Conservation (phyloP, 1,140 invertebrate species). For the Drosophila elegans region DNA sequence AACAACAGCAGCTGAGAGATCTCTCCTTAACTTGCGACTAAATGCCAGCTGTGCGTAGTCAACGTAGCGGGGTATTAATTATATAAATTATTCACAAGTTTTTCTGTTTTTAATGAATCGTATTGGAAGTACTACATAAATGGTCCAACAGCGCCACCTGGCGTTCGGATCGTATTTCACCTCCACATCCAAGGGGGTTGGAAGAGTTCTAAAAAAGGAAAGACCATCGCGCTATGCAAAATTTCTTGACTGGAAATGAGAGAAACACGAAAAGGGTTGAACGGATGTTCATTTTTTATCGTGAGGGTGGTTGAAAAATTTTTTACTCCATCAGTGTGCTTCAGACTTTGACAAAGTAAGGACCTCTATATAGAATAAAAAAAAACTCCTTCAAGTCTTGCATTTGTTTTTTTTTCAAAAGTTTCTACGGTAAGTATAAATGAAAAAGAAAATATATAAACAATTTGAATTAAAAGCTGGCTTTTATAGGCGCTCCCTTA, state of each 20-base stretch:
- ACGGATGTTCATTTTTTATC: constrained; percentile 47
- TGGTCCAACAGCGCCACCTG: constrained; percentile 62
- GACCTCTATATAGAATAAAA: background rate
- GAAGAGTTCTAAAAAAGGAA: constrained; percentile 68
- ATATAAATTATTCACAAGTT: constrained; percentile 77
- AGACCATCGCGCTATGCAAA: constrained; percentile 51
- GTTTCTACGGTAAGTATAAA: background rate
- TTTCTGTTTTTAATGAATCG: constrained; percentile 50
- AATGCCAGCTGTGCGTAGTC: constrained; percentile 67
- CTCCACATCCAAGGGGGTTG: constrained; percentile 55
- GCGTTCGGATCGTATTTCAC: constrained; percentile 20
- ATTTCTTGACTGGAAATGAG: constrained; percentile 44
- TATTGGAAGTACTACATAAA: constrained; percentile 49
- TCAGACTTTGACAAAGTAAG: background rate
- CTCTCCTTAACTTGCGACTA: constrained; percentile 27
- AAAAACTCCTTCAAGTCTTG: too few species aligned
- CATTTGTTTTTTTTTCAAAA: background rate
- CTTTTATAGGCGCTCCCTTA: background rate
- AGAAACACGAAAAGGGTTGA: constrained; percentile 60
- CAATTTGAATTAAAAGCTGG: too few species aligned
- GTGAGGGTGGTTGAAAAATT: constrained; percentile 32
- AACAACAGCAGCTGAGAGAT: constrained; percentile 55
- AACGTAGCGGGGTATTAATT: constrained; percentile 75
- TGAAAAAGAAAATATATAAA: background rate
- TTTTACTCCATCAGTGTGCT: constrained; percentile 46